Conservation (phyloP, 2,888 invertebrate genomes). For the Apodemia hepburni region DNA sequence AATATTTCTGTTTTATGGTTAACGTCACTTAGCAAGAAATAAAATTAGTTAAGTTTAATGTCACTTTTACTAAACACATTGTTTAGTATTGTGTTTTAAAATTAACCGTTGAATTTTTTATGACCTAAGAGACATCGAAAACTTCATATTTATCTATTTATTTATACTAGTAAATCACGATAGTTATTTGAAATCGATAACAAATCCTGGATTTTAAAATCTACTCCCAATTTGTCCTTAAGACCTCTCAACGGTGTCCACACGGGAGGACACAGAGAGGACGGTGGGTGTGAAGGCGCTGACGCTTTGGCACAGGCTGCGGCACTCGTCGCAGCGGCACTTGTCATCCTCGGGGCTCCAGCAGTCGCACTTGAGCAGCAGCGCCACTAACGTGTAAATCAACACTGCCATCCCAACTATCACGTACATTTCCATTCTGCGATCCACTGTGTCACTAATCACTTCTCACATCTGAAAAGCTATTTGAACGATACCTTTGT, state of each 20-base stretch:
- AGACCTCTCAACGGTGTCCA: conserved; percentile 46
- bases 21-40: not conserved
- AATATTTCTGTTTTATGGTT: not conserved
- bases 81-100: not conserved
- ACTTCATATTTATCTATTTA: not conserved
- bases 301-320: conserved; percentile 42
- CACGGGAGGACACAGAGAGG: conserved; percentile 53
- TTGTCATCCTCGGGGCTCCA: conserved; percentile 52
- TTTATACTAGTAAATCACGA: not conserved
- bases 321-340: conserved; percentile 68
- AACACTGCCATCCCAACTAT: conserved; percentile 64
- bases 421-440: conserved; percentile 62
- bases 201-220: not conserved
- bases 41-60: not conserved
- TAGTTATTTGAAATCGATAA: not conserved
- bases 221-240: conserved; percentile 28
- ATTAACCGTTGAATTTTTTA: not conserved
- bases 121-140: not conserved
- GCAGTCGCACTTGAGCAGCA: conserved; percentile 56
- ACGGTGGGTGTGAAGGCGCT: conserved; percentile 38
- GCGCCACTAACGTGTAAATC: conserved; percentile 54
- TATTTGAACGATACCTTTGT: not conserved
- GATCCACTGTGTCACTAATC: conserved; percentile 6
- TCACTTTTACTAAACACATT: not conserved
- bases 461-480: conserved; percentile 4